Conservation (phyloP, 37 sponge, comb jelly and placozoan species). For the Oopsacas minuta region DNA sequence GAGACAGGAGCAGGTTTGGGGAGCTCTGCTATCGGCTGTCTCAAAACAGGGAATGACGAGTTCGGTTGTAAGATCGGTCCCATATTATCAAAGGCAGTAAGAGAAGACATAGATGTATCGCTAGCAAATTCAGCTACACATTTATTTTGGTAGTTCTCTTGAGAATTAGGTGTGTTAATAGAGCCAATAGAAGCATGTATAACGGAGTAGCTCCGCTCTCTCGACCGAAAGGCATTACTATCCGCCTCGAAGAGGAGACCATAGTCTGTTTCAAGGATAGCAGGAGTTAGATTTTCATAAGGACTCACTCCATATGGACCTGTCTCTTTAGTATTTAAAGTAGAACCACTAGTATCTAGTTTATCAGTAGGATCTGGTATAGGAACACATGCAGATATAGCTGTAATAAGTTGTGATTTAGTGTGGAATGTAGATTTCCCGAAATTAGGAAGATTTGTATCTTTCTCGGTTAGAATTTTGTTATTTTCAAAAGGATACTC, state of each 20-base stretch:
- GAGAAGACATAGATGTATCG: background rate
- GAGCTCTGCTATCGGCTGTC: conserved; percentile 7
- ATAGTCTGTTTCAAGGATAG: background rate
- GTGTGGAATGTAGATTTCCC: background rate
- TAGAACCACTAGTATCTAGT: background rate
- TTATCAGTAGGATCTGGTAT: background rate
- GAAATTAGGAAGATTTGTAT: background rate
- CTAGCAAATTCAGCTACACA: background rate
- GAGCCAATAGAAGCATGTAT: background rate
- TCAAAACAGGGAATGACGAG: background rate
- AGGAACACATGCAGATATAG: background rate
- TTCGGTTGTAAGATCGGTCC: background rate
- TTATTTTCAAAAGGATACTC: background rate
- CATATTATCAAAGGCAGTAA: background rate
- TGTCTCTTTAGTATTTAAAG: background rate
- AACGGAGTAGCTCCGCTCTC: background rate
- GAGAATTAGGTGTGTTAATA: background rate
- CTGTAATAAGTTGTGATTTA: background rate
- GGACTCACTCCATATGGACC: background rate
- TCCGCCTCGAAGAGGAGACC: background rate
- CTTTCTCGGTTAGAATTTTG: background rate
- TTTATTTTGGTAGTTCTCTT: background rate
- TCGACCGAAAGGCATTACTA: background rate
- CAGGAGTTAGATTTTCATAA: background rate
- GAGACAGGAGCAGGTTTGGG: background rate